Base-by-base conservation (phyloP, 2,113 vertebrate species). In the Toxostoma redivivum region DNA sequence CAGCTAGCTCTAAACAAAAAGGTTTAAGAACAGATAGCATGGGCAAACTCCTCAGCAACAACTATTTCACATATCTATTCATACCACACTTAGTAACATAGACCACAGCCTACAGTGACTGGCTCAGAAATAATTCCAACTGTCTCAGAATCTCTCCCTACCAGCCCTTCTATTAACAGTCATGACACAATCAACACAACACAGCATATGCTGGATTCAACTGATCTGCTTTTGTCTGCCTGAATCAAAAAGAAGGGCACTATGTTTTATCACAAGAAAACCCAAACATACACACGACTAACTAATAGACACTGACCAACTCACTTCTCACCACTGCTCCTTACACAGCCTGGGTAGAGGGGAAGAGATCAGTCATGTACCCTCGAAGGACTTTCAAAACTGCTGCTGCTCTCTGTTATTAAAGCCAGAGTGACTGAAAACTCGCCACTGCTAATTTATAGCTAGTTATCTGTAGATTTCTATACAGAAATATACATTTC, bases 11-110 rank as follows among this genome's bases (percentile, higher is more conserved):
- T 66, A 48, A 57, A 69, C 14, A 58, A 81, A 67, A 58, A 3
- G 1, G 18, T 33, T 20, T 51, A 72, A 76, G 44, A 5, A 81
- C 3, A 72, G 10, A 58, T 0, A 51, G 15, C 0, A 0, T 35
- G 23, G 50, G 33, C 30, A 79, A 88, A 58, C 42, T 74, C 22
- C 20, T 62, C 56, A 74, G n/a, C 31, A 81, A 61, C 14, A 81
- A 77, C 38, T n/a, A 18, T 60, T 82, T 44, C 38, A 64, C 27
- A n/a, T 35, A 80, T 30, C 45, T 82, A n/a, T 5, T 67, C 62
- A 30, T 18, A 65, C 12, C 47, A 82, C 51, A 8, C 11, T 38
- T 42, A 30, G 0, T 30, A 81, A 61, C 0, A 0, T 1, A 35
- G 14, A 60, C 23, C 30, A 47, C 37, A 69, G 42, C 11, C 73